phyloP scores from a whole-genome alignment of 2,888 invertebrate genomes.

The Melanargia galathea region DNA sequence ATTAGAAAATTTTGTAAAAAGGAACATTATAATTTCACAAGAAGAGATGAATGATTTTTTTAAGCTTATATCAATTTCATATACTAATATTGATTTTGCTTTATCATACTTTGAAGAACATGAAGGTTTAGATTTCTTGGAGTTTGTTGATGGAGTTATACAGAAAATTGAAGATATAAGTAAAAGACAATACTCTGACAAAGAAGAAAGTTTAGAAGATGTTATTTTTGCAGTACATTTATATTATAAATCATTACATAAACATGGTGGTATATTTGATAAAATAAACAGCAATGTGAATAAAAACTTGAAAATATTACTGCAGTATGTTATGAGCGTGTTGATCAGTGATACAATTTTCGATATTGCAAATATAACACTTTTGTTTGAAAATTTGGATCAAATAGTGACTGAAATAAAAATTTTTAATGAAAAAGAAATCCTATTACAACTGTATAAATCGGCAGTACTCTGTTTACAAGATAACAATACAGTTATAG shows the following conservation, averaged over 20 bases:
- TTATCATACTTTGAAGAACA: constrained; percentile 55
- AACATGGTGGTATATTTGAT: constrained; percentile 32
- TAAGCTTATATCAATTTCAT: constrained; percentile 46
- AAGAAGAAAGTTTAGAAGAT: constrained; percentile 55
- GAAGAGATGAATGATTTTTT: constrained; percentile 48
- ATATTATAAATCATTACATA: constrained; percentile 47
- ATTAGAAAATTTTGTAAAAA: constrained; percentile 44
- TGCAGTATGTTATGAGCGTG: constrained; percentile 54
- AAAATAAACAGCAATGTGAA: constrained; percentile 44
- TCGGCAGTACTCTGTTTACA: constrained; percentile 53
- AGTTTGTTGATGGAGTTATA: constrained; percentile 52
- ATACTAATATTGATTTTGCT: constrained; percentile 54
- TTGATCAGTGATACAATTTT: constrained; percentile 51
- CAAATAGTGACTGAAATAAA: constrained; percentile 39
- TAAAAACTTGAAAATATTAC: constrained; percentile 50
- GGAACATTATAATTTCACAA: constrained; percentile 41
- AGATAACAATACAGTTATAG: constrained; percentile 50
- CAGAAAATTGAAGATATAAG: constrained; percentile 51
- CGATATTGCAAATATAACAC: constrained; percentile 49
- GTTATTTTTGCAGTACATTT: constrained; percentile 54
- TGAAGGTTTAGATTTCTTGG: constrained; percentile 46
- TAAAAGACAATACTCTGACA: constrained; percentile 62
- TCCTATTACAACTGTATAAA: constrained; percentile 55
- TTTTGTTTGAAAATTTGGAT: constrained; percentile 49
- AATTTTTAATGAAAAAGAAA: constrained; percentile 44